Base-by-base conservation (phyloP, 2,888 invertebrate genomes). In the Rhyacophila evoluta region DNA sequence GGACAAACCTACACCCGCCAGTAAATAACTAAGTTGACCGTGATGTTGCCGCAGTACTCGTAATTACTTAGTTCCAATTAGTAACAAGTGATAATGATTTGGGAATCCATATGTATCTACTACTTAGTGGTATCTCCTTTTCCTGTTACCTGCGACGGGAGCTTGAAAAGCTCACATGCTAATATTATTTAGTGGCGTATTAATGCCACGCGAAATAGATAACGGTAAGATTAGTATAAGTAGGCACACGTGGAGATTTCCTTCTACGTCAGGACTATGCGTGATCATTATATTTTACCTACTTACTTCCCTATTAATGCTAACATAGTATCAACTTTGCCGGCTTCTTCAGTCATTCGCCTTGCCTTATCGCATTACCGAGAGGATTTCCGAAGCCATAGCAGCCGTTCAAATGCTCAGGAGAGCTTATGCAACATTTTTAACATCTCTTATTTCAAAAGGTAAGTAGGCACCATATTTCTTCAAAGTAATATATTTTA, bases 371-470 rank as follows among this genome's bases (percentile, higher is more conserved):
- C 55, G 55, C 55, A 55, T 55, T 55, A 55, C 55, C 8, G 55
- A 55, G 55, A 55, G 55, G 55, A 55, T 55, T 55, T 55, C 55
- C 55, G 55, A 55, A 55, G 55, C 55, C 55, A 19, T 55, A 25
- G 55, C 15, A 55, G 55, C 55, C 55, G 15, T 55, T 10, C 6
- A 55, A 55, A 55, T 25, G 55, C 55, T 19, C 1, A 25, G 25
- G 1, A 25, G 25, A 55, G 55, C 25, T 55, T 55, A 55, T 55
- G 55, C 19, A 55, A 25, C 55, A 25, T 41, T 41, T 41, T 41
- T 41, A 55, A 55, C 19, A 8, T 25, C 55, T 55, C 55, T 55
- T 55, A 55, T 55, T 55, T 55, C 55, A 5, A 55, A 10, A n/a
- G n/a, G n/a, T n/a, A n/a, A n/a, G n/a, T n/a, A n/a, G n/a, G n/a